These are phyloP conservation scores for Cynodonichthys magdalenae DNA, from an alignment of 2,797 vertebrate species.

Conservation along the genomic window DNA sequence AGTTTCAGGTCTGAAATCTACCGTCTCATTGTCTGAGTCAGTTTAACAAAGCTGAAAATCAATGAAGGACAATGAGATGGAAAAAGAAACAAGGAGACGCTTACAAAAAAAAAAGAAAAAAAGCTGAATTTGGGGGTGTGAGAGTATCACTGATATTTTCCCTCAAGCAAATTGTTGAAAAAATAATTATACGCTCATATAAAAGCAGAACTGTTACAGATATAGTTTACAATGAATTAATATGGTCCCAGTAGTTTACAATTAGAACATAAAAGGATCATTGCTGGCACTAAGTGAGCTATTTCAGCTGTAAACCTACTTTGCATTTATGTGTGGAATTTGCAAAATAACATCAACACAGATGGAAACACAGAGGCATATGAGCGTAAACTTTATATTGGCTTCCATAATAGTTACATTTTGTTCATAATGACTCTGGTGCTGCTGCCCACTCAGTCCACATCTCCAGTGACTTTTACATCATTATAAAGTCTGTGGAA, in stretches of 20 bases:
- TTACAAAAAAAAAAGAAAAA: background rate
- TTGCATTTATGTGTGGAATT: background rate
- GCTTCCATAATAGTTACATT: conserved; percentile 6
- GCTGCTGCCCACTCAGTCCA: background rate
- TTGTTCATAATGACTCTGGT: conserved; percentile 12
- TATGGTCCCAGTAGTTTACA: background rate
- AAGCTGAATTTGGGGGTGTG: background rate
- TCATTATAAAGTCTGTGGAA: no score
- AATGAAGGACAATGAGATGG: conserved; percentile 20
- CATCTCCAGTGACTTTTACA: no score
- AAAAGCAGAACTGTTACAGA: background rate
- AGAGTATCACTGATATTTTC: background rate
- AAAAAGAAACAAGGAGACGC: background rate
- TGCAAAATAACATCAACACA: background rate
- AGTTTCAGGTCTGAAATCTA: conserved; percentile 27
- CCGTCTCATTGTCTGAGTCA: conserved; percentile 16
- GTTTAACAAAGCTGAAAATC: conserved; percentile 25
- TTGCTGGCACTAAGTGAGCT: no score
- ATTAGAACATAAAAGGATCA: background rate
- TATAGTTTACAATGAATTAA: background rate
- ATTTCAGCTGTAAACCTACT: background rate
- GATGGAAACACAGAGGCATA: conserved; percentile 5
- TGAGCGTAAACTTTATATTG: background rate
- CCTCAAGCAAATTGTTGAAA: background rate
- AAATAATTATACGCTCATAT: background rate